These are phyloP conservation scores for Yponomeuta sedellus DNA, from an alignment of 2,888 invertebrate species.

Conservation along the genomic window DNA sequence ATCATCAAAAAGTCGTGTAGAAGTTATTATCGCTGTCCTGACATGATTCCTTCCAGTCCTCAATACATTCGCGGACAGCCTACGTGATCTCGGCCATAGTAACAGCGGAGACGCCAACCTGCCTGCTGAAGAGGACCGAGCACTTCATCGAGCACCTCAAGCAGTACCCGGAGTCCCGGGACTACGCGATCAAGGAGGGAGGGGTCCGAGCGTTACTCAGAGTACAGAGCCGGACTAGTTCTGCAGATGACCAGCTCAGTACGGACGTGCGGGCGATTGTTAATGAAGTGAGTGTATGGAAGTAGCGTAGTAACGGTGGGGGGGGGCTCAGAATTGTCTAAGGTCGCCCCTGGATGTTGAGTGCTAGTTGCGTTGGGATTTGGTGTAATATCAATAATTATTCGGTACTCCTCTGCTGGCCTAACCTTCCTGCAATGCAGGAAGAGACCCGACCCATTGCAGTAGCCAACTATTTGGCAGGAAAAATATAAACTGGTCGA, in stretches of 20 bases:
- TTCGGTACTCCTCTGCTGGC: too few species aligned
- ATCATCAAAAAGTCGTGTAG: too few species aligned
- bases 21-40: too few species aligned
- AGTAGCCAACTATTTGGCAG: too few species aligned
- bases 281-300: conserved; percentile 38
- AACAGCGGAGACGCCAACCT: conserved; percentile 72
- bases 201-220: conserved; percentile 80
- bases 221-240: conserved; percentile 56
- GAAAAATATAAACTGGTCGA: too few species aligned
- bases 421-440: too few species aligned
- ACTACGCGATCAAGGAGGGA: conserved; percentile 84
- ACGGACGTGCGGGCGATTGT: conserved; percentile 41
- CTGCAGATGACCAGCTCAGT: conserved; percentile 39
- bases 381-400: too few species aligned
- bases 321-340: too few species aligned
- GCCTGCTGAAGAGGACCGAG: conserved; percentile 79
- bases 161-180: conserved; percentile 81
- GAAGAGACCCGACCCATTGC: too few species aligned
- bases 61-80: conserved; percentile 79
- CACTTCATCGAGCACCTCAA: conserved; percentile 84
- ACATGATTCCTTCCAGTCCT: conserved; percentile 47
- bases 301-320: not conserved
- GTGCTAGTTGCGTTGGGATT: too few species aligned
- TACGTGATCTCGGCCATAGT: conserved; percentile 80
- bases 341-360: too few species aligned